A percentile compares a stretch with the other conserved stretches of the same genome.
These are phyloP conservation scores for Brachynemurus nebulosus DNA, from an alignment of 2,888 invertebrate species.

Conservation along the genomic window DNA sequence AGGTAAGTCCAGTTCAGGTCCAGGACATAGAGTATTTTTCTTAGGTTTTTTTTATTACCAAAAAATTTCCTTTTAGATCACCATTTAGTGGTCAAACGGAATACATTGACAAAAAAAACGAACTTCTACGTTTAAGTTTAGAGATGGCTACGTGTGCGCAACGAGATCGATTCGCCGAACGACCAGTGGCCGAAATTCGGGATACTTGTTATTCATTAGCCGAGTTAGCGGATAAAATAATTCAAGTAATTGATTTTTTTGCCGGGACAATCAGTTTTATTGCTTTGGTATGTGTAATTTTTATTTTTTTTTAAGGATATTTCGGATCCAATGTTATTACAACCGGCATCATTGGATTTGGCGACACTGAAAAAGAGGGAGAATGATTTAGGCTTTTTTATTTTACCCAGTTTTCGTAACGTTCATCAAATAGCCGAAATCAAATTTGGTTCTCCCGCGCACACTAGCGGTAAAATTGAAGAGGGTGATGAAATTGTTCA, in stretches of 20 bases:
- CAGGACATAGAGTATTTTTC: neutral
- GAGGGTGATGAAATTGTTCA: constrained; percentile 94
- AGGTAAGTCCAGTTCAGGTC: constrained; percentile 40
- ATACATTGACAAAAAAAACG: constrained; percentile 54
- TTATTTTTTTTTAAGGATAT: constrained; percentile 42
- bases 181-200: constrained; percentile 63
- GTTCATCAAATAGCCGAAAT: constrained; percentile 75
- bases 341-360: constrained; percentile 80
- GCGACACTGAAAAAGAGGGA: constrained; percentile 77
- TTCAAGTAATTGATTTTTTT: too few relatives aligned
- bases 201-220: constrained; percentile 61
- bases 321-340: constrained; percentile 78
- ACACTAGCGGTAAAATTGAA: constrained; percentile 82
- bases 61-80: constrained; percentile 32
- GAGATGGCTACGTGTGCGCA: constrained; percentile 86
- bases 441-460: constrained; percentile 83
- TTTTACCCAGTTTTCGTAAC: constrained; percentile 72
- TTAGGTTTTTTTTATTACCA: neutral
- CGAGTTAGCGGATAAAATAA: constrained; percentile 68
- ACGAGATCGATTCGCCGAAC: constrained; percentile 77
- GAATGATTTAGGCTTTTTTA: constrained; percentile 80
- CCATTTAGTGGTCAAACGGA: constrained; percentile 49
- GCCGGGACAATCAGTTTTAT: constrained; percentile 25
- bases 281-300: neutral
- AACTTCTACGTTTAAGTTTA: constrained; percentile 62